Evolutionary conservation across 2,797 vertebrate genomes (phyloP).

Genomic region (Thunnus albacares): DNA sequence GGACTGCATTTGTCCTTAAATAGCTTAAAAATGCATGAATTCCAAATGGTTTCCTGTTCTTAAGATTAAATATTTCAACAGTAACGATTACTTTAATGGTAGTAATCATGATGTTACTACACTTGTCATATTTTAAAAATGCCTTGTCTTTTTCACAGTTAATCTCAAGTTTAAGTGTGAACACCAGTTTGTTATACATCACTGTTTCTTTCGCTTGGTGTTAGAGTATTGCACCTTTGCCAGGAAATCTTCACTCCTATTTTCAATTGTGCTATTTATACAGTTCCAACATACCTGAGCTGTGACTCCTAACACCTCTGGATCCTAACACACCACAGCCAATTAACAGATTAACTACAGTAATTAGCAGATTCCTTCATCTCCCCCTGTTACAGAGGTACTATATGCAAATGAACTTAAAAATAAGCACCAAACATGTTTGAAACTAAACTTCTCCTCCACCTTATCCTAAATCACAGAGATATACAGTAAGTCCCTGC

Average conservation of each 20-base stretch:
- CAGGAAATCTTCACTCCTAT: constrained; percentile 5
- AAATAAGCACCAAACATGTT: background rate
- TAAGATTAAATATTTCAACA: background rate
- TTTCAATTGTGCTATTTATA: constrained; percentile 34
- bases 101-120: background rate
- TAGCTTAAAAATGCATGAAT: too few species aligned
- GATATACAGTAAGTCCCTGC: background rate
- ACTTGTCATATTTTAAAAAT: background rate
- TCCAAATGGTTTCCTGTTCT: too few species aligned
- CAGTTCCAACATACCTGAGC: background rate
- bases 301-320: constrained; percentile 48
- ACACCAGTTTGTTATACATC: background rate
- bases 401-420: constrained; percentile 2
- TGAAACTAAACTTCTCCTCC: background rate
- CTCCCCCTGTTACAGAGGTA: background rate
- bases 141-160: background rate
- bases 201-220: background rate
- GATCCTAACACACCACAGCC: constrained; percentile 8
- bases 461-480: background rate
- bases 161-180: background rate
- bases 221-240: constrained; percentile 1
- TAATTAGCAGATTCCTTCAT: constrained; percentile 41
- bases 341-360: constrained; percentile 58
- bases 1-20: background rate
- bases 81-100: background rate